Evolutionary conservation across 2,113 vertebrate genomes (phyloP).

Genomic region (Perca schrenkii): DNA sequence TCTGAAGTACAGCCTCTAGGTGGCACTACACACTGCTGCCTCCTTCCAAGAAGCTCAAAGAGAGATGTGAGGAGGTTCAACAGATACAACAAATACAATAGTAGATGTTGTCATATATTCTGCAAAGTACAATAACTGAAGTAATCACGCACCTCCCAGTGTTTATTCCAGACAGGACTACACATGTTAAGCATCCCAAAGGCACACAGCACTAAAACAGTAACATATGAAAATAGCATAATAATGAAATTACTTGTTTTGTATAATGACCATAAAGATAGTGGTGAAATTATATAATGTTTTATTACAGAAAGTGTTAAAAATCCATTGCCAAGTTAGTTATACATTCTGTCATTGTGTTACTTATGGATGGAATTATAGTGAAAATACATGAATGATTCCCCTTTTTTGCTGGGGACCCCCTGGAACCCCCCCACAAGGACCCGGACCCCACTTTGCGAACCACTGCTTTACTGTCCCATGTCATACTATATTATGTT

Average conservation of each 20-base stretch:
- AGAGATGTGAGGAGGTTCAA: conserved; percentile 2
- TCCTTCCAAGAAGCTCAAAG: background rate
- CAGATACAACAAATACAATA: background rate
- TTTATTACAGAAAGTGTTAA: too few species aligned
- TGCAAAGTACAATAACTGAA: background rate
- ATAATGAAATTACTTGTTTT: background rate
- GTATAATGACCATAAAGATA: background rate
- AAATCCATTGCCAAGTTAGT: too few species aligned
- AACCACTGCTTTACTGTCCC: too few species aligned
- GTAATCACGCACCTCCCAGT: background rate
- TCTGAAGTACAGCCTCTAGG: conserved; percentile 49
- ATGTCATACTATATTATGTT: too few species aligned
- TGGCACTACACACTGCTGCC: conserved; percentile 52
- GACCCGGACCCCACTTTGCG: too few species aligned
- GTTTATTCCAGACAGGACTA: background rate
- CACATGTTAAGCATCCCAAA: background rate
- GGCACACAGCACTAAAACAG: background rate
- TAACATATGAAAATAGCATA: background rate
- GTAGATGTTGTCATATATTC: background rate
- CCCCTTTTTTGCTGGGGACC: too few species aligned
- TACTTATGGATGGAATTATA: too few species aligned
- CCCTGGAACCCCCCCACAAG: too few species aligned
- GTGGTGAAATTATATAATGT: background rate
- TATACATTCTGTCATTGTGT: too few species aligned
- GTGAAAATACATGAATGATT: too few species aligned